Percentiles rank a stretch among this genome's conserved stretches.
These are phyloP conservation scores for Lordiphosa fenestrarum DNA, from an alignment of 2,888 invertebrate genomes.

Conservation along the genomic window DNA sequence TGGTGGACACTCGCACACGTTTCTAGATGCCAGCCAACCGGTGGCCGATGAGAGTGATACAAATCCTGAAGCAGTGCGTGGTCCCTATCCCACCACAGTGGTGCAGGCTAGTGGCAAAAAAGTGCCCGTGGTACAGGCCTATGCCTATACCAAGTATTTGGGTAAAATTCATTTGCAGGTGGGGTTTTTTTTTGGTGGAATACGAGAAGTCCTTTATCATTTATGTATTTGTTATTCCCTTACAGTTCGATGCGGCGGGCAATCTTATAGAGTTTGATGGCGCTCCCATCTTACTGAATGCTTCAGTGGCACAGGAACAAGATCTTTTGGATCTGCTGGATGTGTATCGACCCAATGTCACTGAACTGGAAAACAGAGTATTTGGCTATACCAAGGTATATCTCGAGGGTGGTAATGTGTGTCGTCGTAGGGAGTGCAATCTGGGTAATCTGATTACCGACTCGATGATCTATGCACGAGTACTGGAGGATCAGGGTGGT, in stretches of 20 bases:
- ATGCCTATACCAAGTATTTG: constrained; percentile 94
- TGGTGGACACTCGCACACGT: constrained; percentile 95
- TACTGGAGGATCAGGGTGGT: constrained; percentile 76
- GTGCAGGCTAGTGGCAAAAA: constrained; percentile 85
- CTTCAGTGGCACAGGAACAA: constrained; percentile 84
- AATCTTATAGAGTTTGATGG: constrained; percentile 86
- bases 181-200: no score
- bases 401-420: constrained; percentile 85
- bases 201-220: no score
- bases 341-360: constrained; percentile 83
- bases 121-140: constrained; percentile 93
- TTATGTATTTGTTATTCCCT: neutral
- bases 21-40: constrained; percentile 87
- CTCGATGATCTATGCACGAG: constrained; percentile 84
- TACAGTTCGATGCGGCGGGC: constrained; percentile 86
- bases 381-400: constrained; percentile 87
- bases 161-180: constrained; percentile 86
- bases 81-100: constrained; percentile 89
- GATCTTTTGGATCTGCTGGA: constrained; percentile 84
- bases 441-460: constrained; percentile 91
- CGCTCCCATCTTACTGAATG: constrained; percentile 88
- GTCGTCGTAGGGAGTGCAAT: constrained; percentile 89
- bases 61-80: constrained; percentile 77
- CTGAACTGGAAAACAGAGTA: constrained; percentile 81
- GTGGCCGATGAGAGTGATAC: constrained; percentile 49